Base-by-base conservation (phyloP, 2,888 invertebrate species). In the Drosophila leonis region DNA sequence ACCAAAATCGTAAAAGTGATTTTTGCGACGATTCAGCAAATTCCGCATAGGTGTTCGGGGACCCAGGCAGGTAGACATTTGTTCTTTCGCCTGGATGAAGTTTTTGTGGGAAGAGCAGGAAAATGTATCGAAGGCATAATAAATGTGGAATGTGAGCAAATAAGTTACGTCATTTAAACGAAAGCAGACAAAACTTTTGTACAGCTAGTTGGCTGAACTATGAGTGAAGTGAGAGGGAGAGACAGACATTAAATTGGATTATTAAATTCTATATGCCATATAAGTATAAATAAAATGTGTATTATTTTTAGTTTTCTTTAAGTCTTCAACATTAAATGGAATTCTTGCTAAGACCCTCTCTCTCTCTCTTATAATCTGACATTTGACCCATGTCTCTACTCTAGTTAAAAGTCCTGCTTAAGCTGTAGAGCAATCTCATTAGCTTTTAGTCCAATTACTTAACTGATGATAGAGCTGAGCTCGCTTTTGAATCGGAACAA, bases 1-100 rank as follows among this genome's bases (percentile, higher is more conserved):
- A 85, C 86, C 88, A 82, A 83, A 85, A 85, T 90, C 87, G 86
- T 90, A 90, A 87, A 87, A 88, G 90, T 88, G 86, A 88, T 87
- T 80, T 80, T 87, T 81, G 86, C 74, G 86, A 86, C 88, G 84
- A 85, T 86, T 85, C 84, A 88, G 88, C 84, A 83, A 39, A 54
- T 85, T 83, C 63, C 55, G 55, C 46, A 69, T 48, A 78, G 77
- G 66, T 72, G 76, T 59, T 55, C 27, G 51, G 56, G 41, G 61
- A 49, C 15, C 8, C 29, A 3, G 75, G 62, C 35, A 2, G 12
- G 20, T 24, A 46, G 61, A 60, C 65, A 78, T 73, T 78, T 63
- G 60, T 70, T 75, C 33, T 51, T 41, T 37, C 42, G 20, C 18
- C 37, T 5, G 44, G 56, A 55, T 60, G 35, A 78, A 78, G 63